Conservation (phyloP, 2,797 vertebrate genomes). For the Falco naumanni region DNA sequence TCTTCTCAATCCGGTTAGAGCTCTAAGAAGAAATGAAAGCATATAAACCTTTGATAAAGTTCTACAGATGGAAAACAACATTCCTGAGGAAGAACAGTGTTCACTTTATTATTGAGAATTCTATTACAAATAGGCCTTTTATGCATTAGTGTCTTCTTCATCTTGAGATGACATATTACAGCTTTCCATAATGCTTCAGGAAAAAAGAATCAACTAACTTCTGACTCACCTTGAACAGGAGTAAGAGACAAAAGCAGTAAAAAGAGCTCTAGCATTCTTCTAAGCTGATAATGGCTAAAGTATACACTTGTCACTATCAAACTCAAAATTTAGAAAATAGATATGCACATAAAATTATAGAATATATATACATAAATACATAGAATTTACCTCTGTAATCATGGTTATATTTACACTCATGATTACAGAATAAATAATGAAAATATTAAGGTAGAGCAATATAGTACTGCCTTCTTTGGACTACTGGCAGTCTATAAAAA, state of each 20-base stretch:
- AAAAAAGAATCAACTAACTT: neutral
- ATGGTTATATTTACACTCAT: neutral
- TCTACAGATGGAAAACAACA: neutral
- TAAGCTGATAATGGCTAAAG: neutral
- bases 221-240: neutral
- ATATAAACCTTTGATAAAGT: neutral
- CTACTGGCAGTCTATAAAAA: neutral
- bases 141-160: neutral
- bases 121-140: neutral
- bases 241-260: neutral
- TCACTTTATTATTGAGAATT: neutral
- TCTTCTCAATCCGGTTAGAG: conserved; percentile 84
- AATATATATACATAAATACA: conserved; percentile 34
- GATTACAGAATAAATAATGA: conserved; percentile 30
- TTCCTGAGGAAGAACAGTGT: neutral
- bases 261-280: neutral
- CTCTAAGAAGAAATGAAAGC: conserved; percentile 77
- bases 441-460: neutral
- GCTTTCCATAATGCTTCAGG: neutral
- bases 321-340: neutral
- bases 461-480: neutral
- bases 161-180: neutral
- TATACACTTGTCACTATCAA: neutral
- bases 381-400: conserved; percentile 29
- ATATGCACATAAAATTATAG: neutral